Evolutionary conservation across 2,888 invertebrate genomes (phyloP), one percentile per base, ranked within the genome.

Genomic region (Lithophane leautieri): DNA sequence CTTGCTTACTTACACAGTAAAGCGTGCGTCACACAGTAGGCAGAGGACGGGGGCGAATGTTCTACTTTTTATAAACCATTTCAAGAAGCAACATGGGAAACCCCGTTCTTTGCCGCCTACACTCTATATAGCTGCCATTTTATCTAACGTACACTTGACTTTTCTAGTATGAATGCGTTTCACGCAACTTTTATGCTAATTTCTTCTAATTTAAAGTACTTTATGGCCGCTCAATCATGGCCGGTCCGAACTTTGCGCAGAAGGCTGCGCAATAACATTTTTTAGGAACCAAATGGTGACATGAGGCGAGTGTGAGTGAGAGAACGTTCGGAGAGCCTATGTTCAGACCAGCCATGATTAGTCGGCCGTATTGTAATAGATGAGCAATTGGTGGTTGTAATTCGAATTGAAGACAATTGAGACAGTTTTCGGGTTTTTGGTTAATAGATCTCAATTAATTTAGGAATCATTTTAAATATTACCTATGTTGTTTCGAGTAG

Each of bases 151-250:
- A 50, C 66, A 67, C 61, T 61, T 75, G 9, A 25, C 22, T 28
- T n/a, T 61, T 22, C 16, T 62, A 54, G n/a, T 19, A 61, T 54
- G n/a, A 6, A 60, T 69, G 73, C 79, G 79, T 60, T 79, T 69
- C 42, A 73, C 73, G 72, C 72, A 58, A 73, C 1, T 65, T 47
- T 25, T 70, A 65, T 4, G 12, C 44, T 68, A 68, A 66, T 54
- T 60, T 73, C 2, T 52, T 73, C 2, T 65, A 28, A 42, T 62
- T 54, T 50, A 50, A 28, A 28, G 2, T 52, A 47, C 4, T 6
- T 34, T 22, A 66, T 19, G 4, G 25, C 25, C 19, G 25, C 28
- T 9, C 22, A 47, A 47, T 28, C 14, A 22, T 9, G 22, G 14
- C 65, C 65, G 22, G 44, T 25, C 12, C 4, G 14, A 47, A 47